These are phyloP conservation scores for Cephus nigrinus DNA, from an alignment of 2,888 invertebrate genomes.

Conservation along the genomic window DNA sequence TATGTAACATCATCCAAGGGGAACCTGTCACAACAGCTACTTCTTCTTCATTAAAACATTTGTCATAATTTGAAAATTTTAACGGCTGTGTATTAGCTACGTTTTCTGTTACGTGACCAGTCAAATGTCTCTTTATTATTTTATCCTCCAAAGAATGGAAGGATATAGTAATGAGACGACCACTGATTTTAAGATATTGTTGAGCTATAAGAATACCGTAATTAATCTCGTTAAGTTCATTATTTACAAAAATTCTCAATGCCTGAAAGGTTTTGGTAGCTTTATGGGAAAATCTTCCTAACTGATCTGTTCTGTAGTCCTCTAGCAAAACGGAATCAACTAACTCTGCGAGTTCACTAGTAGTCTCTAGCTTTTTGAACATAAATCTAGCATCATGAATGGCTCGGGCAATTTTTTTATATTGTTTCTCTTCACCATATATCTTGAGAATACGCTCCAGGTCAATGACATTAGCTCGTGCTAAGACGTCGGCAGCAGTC, in stretches of 20 bases:
- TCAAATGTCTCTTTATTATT: constrained; percentile 89
- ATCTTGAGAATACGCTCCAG: constrained; percentile 86
- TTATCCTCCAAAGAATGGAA: constrained; percentile 96
- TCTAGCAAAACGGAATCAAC: constrained; percentile 74
- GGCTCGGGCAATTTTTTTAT: constrained; percentile 87
- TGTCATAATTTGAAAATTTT: constrained; percentile 75
- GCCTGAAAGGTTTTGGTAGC: constrained; percentile 96
- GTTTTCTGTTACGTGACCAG: constrained; percentile 80
- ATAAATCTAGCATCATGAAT: constrained; percentile 85
- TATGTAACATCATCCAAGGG: constrained; percentile 83
- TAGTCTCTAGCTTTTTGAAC: constrained; percentile 82
- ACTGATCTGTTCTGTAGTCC: constrained; percentile 74
- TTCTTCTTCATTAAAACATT: constrained; percentile 71
- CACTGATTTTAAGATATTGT: constrained; percentile 80
- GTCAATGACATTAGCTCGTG: constrained; percentile 81
- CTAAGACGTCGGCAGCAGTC: constrained; percentile 89
- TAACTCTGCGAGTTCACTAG: constrained; percentile 82
- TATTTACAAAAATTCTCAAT: constrained; percentile 93
- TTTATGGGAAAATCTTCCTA: constrained; percentile 80
- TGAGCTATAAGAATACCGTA: constrained; percentile 85
- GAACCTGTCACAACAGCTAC: constrained; percentile 73
- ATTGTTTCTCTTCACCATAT: constrained; percentile 92
- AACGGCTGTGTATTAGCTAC: constrained; percentile 78
- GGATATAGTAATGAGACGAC: constrained; percentile 83
- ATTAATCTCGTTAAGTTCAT: constrained; percentile 95